Evolutionary conservation across 2,113 vertebrate genomes (phyloP), one percentile per base, ranked within the genome.

Genomic region (Sinocyclocheilus maitianheensis): DNA sequence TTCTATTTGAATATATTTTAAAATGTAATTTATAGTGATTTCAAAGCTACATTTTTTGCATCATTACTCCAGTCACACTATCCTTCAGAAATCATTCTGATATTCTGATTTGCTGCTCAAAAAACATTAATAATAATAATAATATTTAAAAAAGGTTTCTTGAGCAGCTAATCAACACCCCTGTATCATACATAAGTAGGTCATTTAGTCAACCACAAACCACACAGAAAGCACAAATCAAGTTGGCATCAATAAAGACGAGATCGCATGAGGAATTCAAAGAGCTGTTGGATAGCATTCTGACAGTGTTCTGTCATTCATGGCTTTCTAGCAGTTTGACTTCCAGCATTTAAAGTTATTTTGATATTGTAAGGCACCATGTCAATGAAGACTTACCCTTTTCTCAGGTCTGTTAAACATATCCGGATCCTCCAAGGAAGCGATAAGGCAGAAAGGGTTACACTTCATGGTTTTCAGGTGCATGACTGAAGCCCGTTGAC

Each of bases 381-480:
- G 37, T 26, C 58, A 63, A 51, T 26, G 53, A 43, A 43, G 51
- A 67, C 95, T 94, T 96, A 98, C 98, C 97, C 96, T 94, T 0
- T 91, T 89, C 90, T 97, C 96, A 9, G 94, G 94, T 88, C 94
- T 94, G 89, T 88, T 93, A 94, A 97, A 99, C 92, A 99, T 90
- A 87, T 97, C 97, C 53, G 88, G 95, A 87, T 94, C 95, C 3
- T 94, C 93, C 92, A 97, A 93, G 9, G 96, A 97, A 91, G 97
- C 97, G 63, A 98, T 91, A 91, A 99, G 94, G 87, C 97, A 98
- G 90, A 96, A 96, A 87, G 93, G 96, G 83, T 94, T 97, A 91
- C 96, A 97, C 93, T 97, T 96, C 83, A 96, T 96, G 88, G 95
- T 97, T 80, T 97, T 97, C 90, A 99, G 96, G 91, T 99, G 97